Base-by-base conservation (phyloP, 2,113 vertebrate species). In the Menura novaehollandiae region DNA sequence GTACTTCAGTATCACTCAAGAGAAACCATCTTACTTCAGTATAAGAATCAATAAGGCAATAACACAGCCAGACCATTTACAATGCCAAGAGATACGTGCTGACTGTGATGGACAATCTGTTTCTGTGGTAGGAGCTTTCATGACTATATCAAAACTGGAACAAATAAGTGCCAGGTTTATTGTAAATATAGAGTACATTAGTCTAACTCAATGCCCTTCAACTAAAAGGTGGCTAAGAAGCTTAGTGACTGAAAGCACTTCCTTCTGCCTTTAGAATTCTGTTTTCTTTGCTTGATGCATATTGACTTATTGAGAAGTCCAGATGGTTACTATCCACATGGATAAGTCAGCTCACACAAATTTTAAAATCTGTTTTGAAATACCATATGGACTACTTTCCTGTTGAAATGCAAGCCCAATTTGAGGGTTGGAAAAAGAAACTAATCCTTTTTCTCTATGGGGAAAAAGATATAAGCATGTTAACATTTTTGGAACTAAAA, bases 341-440 rank as follows among this genome's bases (percentile, higher is more conserved):
- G 64, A 83, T 91, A 96, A 91, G 27, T 86, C 60, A 79, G 55
- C 66, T 92, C 37, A 74, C 10, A 9, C 33, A 85, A 91, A 94
- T 78, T 93, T 93, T 84, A 82, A 96, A 85, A 95, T 95, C 76
- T 17, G 2, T 89, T 91, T 76, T 69, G 53, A 93, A 97, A 96
- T 79, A 83, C 72, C 75, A 76, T 59, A 88, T 85, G 51, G 68
- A 89, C 72, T 79, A 63, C 49, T 76, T 53, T 77, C 6, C 35
- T 93, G 27, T 55, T 93, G 63, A 91, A 93, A 87, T 56, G 39
- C 12, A 81, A 87, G 35, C 26, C 46, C 17, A 49, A 10, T 86
- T 87, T 91, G 46, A 51, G 53, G 16, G n/a, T 67, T 84, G 76
- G 60, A 73, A 82, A 85, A 75, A 82, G 13, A 94, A 96, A 86